Evolutionary conservation across 2,797 vertebrate species (phyloP).

Genomic region (Coracias cyanogaster): DNA sequence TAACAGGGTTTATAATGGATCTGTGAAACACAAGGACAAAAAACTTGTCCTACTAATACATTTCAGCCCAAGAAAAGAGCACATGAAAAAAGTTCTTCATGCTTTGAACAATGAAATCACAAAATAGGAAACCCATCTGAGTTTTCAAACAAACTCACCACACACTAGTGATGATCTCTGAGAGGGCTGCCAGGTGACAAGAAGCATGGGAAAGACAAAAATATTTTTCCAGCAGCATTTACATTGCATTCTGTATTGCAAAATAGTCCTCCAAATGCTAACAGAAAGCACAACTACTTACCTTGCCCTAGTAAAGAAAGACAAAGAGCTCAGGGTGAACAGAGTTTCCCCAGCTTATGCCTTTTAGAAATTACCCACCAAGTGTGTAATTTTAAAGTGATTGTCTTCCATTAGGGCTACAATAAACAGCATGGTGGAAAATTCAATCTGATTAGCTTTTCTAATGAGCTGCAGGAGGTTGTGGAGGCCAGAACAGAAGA

Average conservation of each 20-base stretch:
- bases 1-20: neutral
- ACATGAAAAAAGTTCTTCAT: neutral
- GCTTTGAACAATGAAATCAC: neutral
- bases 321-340: neutral
- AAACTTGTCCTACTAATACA: neutral
- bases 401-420: constrained; percentile 66
- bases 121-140: neutral
- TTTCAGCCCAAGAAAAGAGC: neutral
- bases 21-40: neutral
- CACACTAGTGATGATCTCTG: neutral
- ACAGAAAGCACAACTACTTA: neutral
- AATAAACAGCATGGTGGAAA: constrained; percentile 71
- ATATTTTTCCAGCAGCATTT: neutral
- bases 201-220: neutral
- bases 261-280: neutral
- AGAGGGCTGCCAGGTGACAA: neutral
- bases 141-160: neutral
- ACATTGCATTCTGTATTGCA: neutral
- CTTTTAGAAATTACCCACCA: constrained; percentile 66
- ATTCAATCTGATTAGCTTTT: constrained; percentile 68
- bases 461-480: constrained; percentile 70
- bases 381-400: constrained; percentile 70
- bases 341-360: neutral
- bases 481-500: constrained; percentile 38
- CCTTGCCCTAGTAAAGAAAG: neutral